Conservation (phyloP, 2,113 vertebrate species). For the Mirounga angustirostris region DNA sequence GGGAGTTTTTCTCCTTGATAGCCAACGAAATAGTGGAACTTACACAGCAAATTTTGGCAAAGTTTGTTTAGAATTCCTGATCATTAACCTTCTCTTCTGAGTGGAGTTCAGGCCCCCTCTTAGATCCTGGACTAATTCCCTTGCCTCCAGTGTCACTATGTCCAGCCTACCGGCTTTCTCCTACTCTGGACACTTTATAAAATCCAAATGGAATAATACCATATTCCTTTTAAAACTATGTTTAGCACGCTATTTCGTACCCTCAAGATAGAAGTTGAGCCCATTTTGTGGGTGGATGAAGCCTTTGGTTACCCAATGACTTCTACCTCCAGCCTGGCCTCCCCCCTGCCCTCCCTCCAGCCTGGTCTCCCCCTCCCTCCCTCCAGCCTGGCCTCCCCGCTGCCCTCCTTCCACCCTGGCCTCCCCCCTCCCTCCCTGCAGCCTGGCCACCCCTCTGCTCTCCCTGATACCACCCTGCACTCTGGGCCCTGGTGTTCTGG, state of each 20-base stretch:
- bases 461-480: not conserved
- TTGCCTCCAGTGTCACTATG: not conserved
- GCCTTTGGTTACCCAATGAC: not conserved
- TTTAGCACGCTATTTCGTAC: not conserved
- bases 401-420: no score
- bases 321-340: not conserved
- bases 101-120: not conserved
- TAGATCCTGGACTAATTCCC: not conserved
- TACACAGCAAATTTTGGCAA: not conserved
- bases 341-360: no score
- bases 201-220: not conserved
- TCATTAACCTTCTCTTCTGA: not conserved
- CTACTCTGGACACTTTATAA: not conserved
- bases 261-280: not conserved
- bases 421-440: no score
- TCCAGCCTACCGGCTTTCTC: rapidly evolving
- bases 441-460: no score
- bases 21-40: not conserved
- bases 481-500: not conserved
- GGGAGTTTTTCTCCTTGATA: not conserved
- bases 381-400: no score
- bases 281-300: not conserved
- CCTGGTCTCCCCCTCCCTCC: no score
- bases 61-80: not conserved
- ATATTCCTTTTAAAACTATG: not conserved